Conservation (phyloP, 2,797 vertebrate genomes). For the Syndactyla subalaris region DNA sequence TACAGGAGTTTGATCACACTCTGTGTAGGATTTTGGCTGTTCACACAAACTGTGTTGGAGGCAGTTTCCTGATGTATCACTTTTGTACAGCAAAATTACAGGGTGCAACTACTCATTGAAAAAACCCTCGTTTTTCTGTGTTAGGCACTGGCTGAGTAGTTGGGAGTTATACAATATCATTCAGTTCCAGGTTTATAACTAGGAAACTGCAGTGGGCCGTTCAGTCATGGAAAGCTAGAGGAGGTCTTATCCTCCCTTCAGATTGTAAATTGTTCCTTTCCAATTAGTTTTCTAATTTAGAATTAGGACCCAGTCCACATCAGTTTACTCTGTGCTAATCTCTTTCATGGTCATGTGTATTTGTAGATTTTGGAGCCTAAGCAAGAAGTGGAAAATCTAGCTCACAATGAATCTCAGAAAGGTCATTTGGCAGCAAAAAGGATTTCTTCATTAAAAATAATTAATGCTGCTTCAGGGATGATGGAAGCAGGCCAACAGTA, state of each 20-base stretch:
- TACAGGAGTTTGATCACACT: neutral
- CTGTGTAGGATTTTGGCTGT: neutral
- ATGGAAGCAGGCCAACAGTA: constrained; percentile 54
- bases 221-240: constrained; percentile 9
- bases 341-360: constrained; percentile 39
- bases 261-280: constrained; percentile 10
- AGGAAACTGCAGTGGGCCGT: neutral
- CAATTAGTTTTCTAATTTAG: constrained; percentile 47
- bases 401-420: constrained; percentile 41
- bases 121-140: neutral
- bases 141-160: neutral
- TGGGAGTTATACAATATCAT: neutral
- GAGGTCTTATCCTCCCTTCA: neutral
- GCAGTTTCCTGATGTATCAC: neutral
- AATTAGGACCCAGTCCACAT: constrained; percentile 41
- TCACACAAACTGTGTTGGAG: neutral
- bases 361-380: constrained; percentile 36
- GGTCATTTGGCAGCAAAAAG: constrained; percentile 59
- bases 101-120: neutral
- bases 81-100: neutral
- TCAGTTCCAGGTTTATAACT: neutral
- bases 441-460: constrained; percentile 71
- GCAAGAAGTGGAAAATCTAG: constrained; percentile 62
- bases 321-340: constrained; percentile 44
- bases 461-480: constrained; percentile 59